Evolutionary conservation across 2,797 vertebrate genomes (phyloP), one percentile per base, ranked within the genome.

Genomic region (Acanthurus tractus): DNA sequence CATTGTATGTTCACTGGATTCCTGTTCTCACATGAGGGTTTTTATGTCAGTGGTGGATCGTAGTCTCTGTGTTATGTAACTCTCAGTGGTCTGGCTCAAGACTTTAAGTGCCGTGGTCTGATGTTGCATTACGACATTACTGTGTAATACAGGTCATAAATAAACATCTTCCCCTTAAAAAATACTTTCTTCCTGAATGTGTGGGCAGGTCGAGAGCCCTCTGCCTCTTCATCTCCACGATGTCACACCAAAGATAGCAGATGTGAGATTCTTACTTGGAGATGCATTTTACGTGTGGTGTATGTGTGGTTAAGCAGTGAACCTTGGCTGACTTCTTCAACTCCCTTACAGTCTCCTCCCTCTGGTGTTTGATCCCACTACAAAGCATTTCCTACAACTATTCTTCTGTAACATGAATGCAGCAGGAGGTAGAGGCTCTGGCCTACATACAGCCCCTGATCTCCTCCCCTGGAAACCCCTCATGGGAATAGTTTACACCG

Each of bases 361-460:
- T 74, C 22, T 20, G 15, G 38, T 42, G 17, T 75, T 40, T 70
- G 58, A 76, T 75, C 25, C n/a, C 53, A 55, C 53, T 17, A 50
- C 29, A 18, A 70, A 61, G 50, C 20, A 6, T 76, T 55, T 23
- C 20, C 29, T 45, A n/a, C 40, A 23, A 36, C 48, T 45, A 58
- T 69, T 75, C 48, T 63, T 10, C 42, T 45, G 17, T 15, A 59
- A 72, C 29, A 22, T n/a, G 57, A 65, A 67, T 22, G 22, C 54
- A 83, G 63, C 80, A 48, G 73, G 58, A 74, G 82, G 20, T 57
- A 12, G 56, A 78, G 45, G 42, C 48, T 57, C 20, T 86, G 85
- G 69, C 79, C 84, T 86, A 89, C 36, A 86, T 88, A 82, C 54
- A 83, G 82, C 76, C 86, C 69, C 57, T 86, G 82, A 81, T 77